Evolutionary conservation across 2,797 vertebrate genomes (phyloP).

Genomic region (Acanthiza pusilla): DNA sequence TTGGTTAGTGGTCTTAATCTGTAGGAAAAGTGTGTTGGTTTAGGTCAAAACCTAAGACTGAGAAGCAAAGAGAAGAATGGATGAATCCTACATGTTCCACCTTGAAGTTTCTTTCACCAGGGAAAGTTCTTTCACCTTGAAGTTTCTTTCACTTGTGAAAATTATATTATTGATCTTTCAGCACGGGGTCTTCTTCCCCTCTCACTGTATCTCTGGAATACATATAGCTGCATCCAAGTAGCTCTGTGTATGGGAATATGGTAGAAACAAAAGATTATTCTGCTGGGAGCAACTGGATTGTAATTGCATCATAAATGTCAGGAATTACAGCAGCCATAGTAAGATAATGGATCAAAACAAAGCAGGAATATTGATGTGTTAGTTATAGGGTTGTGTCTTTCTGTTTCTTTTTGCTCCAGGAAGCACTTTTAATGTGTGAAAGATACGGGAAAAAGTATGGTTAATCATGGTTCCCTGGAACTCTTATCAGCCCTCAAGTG

Average conservation of each 20-base stretch:
- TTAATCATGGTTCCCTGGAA: not conserved
- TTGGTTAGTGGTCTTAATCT: not conserved
- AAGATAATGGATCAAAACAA: not conserved
- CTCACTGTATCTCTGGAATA: not conserved
- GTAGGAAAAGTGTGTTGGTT: not conserved
- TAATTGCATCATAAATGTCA: not conserved
- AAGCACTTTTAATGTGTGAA: not conserved
- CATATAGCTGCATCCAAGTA: not conserved
- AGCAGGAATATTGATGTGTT: not conserved
- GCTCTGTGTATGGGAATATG: not conserved
- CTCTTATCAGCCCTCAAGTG: not conserved
- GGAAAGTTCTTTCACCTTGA: rapidly evolving
- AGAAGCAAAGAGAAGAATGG: not conserved
- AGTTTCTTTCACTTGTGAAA: not conserved
- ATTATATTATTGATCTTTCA: not conserved
- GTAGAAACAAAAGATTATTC: not conserved
- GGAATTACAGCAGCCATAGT: not conserved
- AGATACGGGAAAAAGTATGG: not conserved
- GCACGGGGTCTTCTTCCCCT: not conserved
- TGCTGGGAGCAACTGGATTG: not conserved
- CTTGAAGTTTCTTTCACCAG: not conserved
- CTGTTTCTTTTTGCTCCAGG: not conserved
- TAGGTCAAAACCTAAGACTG: not conserved
- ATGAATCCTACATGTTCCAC: not conserved
- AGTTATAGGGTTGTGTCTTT: not conserved